Conservation (phyloP, 2,113 vertebrate genomes). For the Sterrhoptilus dennistouni region DNA sequence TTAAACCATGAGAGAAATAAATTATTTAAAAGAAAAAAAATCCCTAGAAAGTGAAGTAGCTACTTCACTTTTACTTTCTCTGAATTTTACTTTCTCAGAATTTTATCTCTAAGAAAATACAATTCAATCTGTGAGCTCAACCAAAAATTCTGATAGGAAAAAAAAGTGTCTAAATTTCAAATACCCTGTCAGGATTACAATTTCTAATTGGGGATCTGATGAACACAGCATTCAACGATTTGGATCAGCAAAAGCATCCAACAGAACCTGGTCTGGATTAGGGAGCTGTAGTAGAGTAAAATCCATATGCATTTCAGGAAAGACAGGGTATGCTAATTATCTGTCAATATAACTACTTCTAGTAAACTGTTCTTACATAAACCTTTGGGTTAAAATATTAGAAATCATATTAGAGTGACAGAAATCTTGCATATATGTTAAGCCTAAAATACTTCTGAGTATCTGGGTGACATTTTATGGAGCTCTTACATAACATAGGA, state of each 20-base stretch:
- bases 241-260: not conserved
- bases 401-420: not conserved
- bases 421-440: not conserved
- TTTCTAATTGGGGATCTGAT: not conserved
- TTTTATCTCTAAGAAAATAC: not conserved
- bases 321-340: not conserved
- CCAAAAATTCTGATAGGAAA: not conserved
- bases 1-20: not conserved
- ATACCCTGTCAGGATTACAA: not conserved
- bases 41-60: not conserved
- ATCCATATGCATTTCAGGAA: not conserved
- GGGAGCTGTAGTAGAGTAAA: not conserved
- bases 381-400: not conserved
- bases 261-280: not conserved
- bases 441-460: not conserved
- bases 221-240: not conserved
- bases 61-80: not conserved
- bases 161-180: not conserved
- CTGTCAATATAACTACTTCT: not conserved
- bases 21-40: not conserved
- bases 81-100: not conserved
- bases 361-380: not conserved
- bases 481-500: not conserved
- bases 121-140: not conserved
- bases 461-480: not conserved